Base-by-base conservation (phyloP, 1,140 invertebrate species). In the Heliconius eleuchia region DNA sequence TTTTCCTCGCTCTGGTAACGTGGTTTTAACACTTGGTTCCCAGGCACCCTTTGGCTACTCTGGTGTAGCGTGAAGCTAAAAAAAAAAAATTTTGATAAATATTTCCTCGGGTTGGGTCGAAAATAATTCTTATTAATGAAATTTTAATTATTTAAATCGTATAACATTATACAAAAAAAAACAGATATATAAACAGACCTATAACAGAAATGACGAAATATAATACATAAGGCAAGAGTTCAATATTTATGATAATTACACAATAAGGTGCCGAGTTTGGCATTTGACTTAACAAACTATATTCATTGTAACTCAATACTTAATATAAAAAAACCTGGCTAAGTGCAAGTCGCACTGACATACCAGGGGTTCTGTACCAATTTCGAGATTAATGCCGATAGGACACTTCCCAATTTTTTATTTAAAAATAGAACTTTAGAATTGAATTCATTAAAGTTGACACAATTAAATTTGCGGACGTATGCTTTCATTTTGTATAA, bases 171-270 rank as follows among this genome's bases (percentile, higher is more conserved):
- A 66, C 60, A 66, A 66, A 66, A 66, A 16, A 3, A 11, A 3
- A n/a, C n/a, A n/a, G n/a, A n/a, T n/a, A n/a, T n/a, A n/a, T n/a
- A n/a, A n/a, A n/a, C n/a, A n/a, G n/a, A n/a, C 3, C 23, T 66
- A 66, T 16, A 66, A 66, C 60, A 11, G 23, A 57, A 57, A 57
- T 30, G 11, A 23, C 9, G 55, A 60, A 60, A 60, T 19, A 60
- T 30, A 66, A 30, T 16, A 66, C 55, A 23, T 66, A 66, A 66
- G 27, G 60, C n/a, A 66, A 66, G 3, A 66, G 60, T 66, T 66
- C 60, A 66, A 37, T 30, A 66, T 66, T 30, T 66, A 66, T 66
- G 60, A 66, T 66, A 66, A 66, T 66, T 66, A 27, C 27, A 30
- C 30, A 66, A 66, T 30, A 66, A 66, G 23, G 60, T 66, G 60